Evolutionary conservation across 2,113 vertebrate species (phyloP).

Genomic region (Formicarius rufipectus): DNA sequence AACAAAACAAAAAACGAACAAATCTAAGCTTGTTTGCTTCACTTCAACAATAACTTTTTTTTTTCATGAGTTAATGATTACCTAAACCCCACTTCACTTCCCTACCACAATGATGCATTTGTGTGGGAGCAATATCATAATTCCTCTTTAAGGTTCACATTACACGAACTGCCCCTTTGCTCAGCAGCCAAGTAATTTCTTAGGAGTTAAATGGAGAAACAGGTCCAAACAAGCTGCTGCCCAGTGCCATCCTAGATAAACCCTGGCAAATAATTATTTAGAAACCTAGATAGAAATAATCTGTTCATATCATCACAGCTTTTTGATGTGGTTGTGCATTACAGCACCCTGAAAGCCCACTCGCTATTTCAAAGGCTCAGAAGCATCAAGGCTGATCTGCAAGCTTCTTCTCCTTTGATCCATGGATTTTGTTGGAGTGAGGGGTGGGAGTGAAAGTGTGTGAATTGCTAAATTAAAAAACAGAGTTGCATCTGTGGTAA

Average conservation of each 20-base stretch:
- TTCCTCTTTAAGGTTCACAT: neutral
- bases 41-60: neutral
- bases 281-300: neutral
- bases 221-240: slow-evolving; percentile 4
- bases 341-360: neutral
- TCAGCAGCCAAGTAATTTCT: slow-evolving; percentile 9
- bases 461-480: neutral
- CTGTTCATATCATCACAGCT: neutral
- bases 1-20: too few relatives aligned
- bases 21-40: neutral
- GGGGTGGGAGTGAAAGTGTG: neutral
- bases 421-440: neutral
- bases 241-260: neutral
- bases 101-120: neutral
- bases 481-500: neutral
- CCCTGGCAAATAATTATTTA: neutral
- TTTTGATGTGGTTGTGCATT: slow-evolving; percentile 16
- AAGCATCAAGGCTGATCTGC: neutral
- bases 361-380: neutral
- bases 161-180: neutral
- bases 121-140: neutral
- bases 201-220: neutral
- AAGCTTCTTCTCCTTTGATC: neutral
- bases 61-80: neutral
- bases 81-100: neutral